These are phyloP conservation scores for Syngnathus typhle DNA, from an alignment of 2,113 vertebrate species.

Conservation along the genomic window DNA sequence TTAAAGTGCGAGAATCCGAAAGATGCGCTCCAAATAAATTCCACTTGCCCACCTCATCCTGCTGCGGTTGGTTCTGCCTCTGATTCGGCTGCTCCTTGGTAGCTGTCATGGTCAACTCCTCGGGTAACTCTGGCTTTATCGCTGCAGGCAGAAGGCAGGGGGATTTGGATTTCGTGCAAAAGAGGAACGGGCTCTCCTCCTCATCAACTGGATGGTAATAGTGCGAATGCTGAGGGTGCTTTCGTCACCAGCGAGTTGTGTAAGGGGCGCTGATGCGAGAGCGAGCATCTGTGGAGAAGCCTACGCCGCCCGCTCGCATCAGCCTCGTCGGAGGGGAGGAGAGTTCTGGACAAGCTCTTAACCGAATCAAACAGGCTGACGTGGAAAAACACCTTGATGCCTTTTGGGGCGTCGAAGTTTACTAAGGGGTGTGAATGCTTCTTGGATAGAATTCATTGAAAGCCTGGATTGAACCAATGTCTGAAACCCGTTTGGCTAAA, in stretches of 20 bases:
- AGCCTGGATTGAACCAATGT: background rate
- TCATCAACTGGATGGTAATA: conserved; percentile 50
- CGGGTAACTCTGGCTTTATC: conserved; percentile 43
- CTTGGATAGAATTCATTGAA: background rate
- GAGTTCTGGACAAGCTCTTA: conserved; percentile 29
- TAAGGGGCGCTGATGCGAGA: conserved; percentile 11
- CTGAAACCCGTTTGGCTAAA: too few species aligned
- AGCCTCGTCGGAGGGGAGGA: conserved; percentile 20
- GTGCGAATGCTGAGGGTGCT: conserved; percentile 36
- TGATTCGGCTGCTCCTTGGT: conserved; percentile 78
- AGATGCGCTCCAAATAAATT: background rate
- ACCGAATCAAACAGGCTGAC: conserved; percentile 15
- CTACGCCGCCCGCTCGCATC: conserved; percentile 35
- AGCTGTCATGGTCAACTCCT: conserved; percentile 77
- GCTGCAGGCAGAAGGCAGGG: conserved; percentile 28
- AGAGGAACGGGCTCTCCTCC: conserved; percentile 14
- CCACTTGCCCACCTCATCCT: conserved; percentile 72
- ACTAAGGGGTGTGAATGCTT: background rate
- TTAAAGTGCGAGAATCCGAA: background rate
- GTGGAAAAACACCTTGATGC: background rate
- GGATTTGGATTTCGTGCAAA: conserved; percentile 39
- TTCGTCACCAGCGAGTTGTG: conserved; percentile 49
- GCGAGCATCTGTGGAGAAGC: conserved; percentile 36
- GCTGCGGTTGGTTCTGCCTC: conserved; percentile 69
- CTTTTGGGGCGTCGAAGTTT: background rate